These are phyloP conservation scores for Coregonus suidteri DNA, from an alignment of 2,797 vertebrate species.

Conservation along the genomic window DNA sequence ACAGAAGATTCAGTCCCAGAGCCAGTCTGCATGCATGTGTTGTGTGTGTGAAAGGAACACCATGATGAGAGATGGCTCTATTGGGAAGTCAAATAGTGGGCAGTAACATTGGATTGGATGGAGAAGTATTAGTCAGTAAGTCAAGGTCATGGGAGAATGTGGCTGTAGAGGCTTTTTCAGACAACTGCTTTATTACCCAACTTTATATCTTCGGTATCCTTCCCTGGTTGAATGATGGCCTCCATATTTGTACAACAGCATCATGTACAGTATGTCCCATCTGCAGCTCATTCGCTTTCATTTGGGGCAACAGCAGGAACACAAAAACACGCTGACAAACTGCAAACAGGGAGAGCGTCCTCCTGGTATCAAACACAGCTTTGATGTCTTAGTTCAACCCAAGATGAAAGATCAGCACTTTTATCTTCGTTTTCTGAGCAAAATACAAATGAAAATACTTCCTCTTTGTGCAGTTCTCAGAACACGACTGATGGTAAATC, in stretches of 20 bases:
- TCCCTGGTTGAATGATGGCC: neutral
- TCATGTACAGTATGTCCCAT: neutral
- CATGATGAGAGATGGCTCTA: neutral
- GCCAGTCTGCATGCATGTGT: neutral
- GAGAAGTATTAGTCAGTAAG: neutral
- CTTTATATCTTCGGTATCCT: neutral
- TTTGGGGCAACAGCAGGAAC: neutral
- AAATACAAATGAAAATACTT: slow-evolving; percentile 48
- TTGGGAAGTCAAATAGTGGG: neutral
- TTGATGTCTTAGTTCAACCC: slow-evolving; percentile 59
- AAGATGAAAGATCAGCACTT: slow-evolving; percentile 56
- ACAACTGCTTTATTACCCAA: neutral
- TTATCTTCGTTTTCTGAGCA: slow-evolving; percentile 49
- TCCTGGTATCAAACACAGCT: slow-evolving; percentile 48
- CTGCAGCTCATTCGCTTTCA: neutral
- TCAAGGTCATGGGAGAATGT: neutral
- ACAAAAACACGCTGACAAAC: neutral
- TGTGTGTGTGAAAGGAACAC: too few species aligned
- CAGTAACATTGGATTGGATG: neutral
- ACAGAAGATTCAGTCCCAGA: neutral
- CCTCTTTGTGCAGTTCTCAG: slow-evolving; percentile 24
- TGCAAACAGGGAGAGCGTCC: neutral
- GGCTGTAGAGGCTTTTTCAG: neutral
- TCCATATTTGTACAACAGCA: neutral
- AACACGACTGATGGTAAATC: slow-evolving; percentile 37